phyloP scores from a whole-genome alignment of 2,797 vertebrate genomes.

The Pipistrellus pygmaeus region DNA sequence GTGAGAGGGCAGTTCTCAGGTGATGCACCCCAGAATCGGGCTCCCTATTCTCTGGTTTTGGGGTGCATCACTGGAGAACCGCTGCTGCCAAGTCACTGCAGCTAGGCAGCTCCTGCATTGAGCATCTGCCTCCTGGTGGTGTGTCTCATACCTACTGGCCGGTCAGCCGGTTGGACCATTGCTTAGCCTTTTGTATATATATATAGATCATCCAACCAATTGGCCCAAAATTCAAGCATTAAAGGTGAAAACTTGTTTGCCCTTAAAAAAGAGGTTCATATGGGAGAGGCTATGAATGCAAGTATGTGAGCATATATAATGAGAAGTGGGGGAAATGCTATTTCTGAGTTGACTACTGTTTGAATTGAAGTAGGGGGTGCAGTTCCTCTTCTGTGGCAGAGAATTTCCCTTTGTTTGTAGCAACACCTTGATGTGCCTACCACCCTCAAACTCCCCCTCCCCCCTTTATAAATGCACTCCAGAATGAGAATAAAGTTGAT shows the following conservation, averaged over 20 bases:
- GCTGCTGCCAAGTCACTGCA: too few species aligned
- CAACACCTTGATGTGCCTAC: not conserved
- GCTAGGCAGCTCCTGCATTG: too few species aligned
- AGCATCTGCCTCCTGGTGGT: too few species aligned
- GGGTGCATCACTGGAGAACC: too few species aligned
- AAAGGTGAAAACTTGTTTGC: not conserved
- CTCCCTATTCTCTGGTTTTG: too few species aligned
- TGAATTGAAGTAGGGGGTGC: not conserved
- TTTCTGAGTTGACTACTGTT: not conserved
- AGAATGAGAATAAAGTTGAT: constrained; percentile 5
- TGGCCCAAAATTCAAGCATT: not conserved
- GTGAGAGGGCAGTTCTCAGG: too few species aligned
- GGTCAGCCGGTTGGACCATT: fast-evolving
- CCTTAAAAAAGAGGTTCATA: constrained; percentile 51
- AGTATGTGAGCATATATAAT: not conserved
- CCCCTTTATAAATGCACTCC: not conserved
- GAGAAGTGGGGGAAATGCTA: not conserved
- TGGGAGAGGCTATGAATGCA: constrained; percentile 10
- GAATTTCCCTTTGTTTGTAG: constrained; percentile 7
- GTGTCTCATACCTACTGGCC: too few species aligned
- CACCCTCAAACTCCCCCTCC: too few species aligned
- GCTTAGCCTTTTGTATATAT: too few species aligned
- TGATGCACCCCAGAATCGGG: too few species aligned
- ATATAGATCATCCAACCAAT: not conserved
- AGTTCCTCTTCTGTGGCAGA: not conserved